Evolutionary conservation across 2,797 vertebrate species (phyloP).

Genomic region (Rhynchotus rufescens): DNA sequence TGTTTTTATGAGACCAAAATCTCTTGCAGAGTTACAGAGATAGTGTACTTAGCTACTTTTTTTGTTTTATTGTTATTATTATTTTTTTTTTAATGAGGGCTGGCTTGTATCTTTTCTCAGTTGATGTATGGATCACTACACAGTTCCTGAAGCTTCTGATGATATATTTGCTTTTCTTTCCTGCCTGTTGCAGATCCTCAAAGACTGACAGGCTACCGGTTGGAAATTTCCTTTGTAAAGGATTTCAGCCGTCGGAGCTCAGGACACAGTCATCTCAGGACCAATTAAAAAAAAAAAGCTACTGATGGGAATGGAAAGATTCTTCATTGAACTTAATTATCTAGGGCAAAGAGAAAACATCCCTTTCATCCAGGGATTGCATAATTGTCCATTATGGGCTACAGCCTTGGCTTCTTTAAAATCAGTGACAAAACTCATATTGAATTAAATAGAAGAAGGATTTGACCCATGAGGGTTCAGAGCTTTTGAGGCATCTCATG

Average conservation of each 20-base stretch:
- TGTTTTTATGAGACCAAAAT: background rate
- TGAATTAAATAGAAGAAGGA: background rate
- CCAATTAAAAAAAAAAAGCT: conserved; percentile 21
- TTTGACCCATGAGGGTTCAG: conserved; percentile 29
- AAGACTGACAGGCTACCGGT: background rate
- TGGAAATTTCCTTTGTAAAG: conserved; percentile 9
- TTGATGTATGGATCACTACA: background rate
- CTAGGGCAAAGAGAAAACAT: conserved; percentile 56
- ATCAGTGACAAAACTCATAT: conserved; percentile 29
- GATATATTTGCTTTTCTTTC: background rate
- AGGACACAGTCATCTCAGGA: conserved; percentile 5
- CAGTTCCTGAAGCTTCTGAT: background rate
- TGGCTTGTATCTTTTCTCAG: background rate
- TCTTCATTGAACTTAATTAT: conserved; percentile 53
- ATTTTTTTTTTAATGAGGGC: background rate
- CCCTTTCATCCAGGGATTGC: conserved; percentile 39
- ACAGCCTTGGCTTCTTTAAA: conserved; percentile 48
- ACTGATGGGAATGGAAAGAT: conserved; percentile 51
- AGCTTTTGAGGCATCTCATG: background rate
- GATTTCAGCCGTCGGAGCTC: background rate
- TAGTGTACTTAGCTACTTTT: background rate
- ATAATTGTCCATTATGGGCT: conserved; percentile 24
- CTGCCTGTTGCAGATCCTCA: background rate
- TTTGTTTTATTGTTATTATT: background rate
- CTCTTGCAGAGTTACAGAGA: background rate